Base-by-base conservation (phyloP, 2,113 vertebrate species). In the Cricetomys ansorgei region DNA sequence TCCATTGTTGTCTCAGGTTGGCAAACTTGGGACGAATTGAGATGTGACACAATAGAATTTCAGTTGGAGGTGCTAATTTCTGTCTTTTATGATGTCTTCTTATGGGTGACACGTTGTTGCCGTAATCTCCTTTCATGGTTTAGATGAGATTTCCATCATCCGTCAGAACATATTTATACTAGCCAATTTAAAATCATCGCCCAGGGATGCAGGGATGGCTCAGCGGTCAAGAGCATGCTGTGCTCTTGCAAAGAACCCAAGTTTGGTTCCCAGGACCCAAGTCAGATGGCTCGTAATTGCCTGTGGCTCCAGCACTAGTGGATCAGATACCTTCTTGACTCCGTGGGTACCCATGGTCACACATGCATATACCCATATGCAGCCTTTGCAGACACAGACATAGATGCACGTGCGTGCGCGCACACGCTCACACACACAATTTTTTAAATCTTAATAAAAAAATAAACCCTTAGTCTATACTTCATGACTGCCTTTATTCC, bases 401-500 rank as follows among this genome's bases (percentile, higher is more conserved):
- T 19, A 40, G 37, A 70, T 37, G n/a, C 25, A 75, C 73, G 29
- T 43, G 29, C 37, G n/a, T 19, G 27, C 27, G 31, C 23, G 37
- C 17, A n/a, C 69, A 73, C 40, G 43, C 23, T 43, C 21, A 73
- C 16, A 70, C 7, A 70, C 6, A 40, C 29, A 79, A 8, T 12
- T 80, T 55, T 40, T 57, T 23, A 80, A 80, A 40, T 81, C 13
- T 40, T 59, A 64, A 62, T 57, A 43, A 64, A 83, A 81, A 62
- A 43, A 57, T 81, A 57, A 84, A 65, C 6, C 25, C 9, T 21
- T 67, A 25, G 62, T 50, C 29, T 65, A 79, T 13, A 73, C 62
- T 96, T 86, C 53, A 40, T 67, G 40, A 59, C 69, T 72, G 40
- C 27, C 76, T 89, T 93, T 85, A 85, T 89, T 93, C 34, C 50